Evolutionary conservation across 2,888 invertebrate species (phyloP).

Genomic region (Limnephilus lunatus): DNA sequence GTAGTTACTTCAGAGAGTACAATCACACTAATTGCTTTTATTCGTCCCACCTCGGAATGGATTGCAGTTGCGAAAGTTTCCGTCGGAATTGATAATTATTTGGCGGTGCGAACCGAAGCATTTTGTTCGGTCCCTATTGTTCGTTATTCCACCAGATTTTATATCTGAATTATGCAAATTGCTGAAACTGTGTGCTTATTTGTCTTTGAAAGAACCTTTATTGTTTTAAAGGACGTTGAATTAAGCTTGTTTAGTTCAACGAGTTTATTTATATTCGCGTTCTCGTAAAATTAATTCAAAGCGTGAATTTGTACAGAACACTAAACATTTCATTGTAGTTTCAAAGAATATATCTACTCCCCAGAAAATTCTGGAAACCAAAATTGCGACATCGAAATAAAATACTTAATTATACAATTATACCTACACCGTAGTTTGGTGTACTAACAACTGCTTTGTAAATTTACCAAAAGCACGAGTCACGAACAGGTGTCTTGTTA

Average conservation of each 20-base stretch:
- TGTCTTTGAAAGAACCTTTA: conserved; percentile 55
- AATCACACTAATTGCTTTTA: conserved; percentile 56
- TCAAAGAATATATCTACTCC: neutral
- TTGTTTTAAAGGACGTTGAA: conserved; percentile 42
- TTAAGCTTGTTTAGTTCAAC: conserved; percentile 36
- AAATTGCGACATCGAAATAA: neutral
- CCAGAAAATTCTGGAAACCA: neutral
- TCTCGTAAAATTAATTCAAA: conserved; percentile 19
- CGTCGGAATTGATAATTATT: conserved; percentile 48
- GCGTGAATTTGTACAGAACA: neutral
- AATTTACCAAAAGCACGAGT: neutral
- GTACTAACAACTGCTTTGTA: neutral
- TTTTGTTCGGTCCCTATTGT: conserved; percentile 48
- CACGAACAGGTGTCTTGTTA: neutral
- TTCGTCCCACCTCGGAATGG: conserved; percentile 42
- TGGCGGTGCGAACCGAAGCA: conserved; percentile 36
- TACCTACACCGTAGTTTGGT: neutral
- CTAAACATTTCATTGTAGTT: conserved; percentile 7
- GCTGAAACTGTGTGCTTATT: conserved; percentile 49
- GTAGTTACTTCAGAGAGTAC: conserved; percentile 30
- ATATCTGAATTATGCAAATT: conserved; percentile 58
- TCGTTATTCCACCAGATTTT: conserved; percentile 36
- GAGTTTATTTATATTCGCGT: conserved; percentile 7
- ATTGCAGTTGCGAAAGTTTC: conserved; percentile 41
- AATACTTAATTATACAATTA: neutral